Evolutionary conservation across 2,888 invertebrate species (phyloP).

Genomic region (Andrena haemorrhoa): DNA sequence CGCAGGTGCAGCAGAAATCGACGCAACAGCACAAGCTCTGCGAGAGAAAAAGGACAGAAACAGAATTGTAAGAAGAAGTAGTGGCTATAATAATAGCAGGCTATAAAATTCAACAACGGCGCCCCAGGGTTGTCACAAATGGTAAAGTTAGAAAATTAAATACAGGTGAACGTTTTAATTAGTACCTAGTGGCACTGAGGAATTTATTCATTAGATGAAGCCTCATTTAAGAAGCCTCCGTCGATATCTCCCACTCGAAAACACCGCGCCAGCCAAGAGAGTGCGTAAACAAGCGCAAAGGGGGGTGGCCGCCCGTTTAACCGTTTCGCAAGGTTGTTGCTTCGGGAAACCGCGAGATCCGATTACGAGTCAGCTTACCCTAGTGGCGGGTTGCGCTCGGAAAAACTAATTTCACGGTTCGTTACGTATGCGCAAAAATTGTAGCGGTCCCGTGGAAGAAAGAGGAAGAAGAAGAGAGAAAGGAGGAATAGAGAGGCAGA

Average conservation of each 20-base stretch:
- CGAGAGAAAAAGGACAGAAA: no score
- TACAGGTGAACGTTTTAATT: no score
- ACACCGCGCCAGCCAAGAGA: no score
- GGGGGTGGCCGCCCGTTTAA: neutral
- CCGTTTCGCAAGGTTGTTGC: slow-evolving; percentile 5
- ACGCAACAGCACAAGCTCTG: no score
- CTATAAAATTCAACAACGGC: no score
- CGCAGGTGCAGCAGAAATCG: no score
- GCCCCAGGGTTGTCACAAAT: no score
- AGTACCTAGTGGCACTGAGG: no score
- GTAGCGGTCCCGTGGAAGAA: slow-evolving; percentile 9
- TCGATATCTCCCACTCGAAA: neutral
- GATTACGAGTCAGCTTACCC: slow-evolving; percentile 37
- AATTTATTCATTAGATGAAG: no score
- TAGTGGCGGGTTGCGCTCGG: slow-evolving; percentile 23
- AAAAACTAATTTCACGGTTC: slow-evolving; percentile 61
- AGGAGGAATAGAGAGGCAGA: neutral
- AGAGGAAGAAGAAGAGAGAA: neutral
- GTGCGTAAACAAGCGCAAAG: neutral
- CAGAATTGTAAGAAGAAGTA: no score
- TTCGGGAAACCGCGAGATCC: slow-evolving; percentile 25
- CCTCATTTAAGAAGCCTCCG: neutral
- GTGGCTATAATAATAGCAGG: no score
- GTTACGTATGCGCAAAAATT: slow-evolving; percentile 57
- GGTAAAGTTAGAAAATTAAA: no score